A percentile compares a stretch with the other conserved stretches of the same genome.
Evolutionary conservation across 92 coral and sea anemone species (phyloP).

Genomic region (Parazoanthus atlanticus): DNA sequence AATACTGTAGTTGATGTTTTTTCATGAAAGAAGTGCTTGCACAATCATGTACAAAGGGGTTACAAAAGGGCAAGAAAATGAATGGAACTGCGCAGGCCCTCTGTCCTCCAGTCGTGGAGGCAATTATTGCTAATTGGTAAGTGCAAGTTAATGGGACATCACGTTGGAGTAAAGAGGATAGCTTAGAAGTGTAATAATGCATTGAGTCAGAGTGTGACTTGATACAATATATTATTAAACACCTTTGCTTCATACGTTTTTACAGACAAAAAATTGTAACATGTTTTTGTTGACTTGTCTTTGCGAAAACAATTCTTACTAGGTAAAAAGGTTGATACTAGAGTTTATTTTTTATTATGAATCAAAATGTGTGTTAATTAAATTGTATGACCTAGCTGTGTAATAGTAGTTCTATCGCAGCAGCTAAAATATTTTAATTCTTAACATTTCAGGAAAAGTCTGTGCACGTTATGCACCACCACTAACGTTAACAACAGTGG

Average conservation of each 20-base stretch:
- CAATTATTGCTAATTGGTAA: slow-evolving; percentile 43
- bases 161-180: background rate
- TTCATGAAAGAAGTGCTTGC: slow-evolving; percentile 40
- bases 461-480: slow-evolving; percentile 4
- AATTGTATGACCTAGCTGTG: slow-evolving; percentile 3
- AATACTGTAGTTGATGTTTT: slow-evolving; percentile 48
- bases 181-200: slow-evolving; percentile 12
- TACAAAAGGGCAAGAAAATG: slow-evolving; percentile 42
- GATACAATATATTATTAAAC: background rate
- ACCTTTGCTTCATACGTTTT: too few relatives aligned
- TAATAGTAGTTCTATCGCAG: background rate
- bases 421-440: background rate
- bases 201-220: background rate
- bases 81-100: slow-evolving; percentile 41
- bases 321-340: too few relatives aligned
- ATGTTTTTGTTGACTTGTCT: too few relatives aligned
- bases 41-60: slow-evolving; percentile 57
- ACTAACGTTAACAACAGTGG: slow-evolving; percentile 15
- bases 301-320: too few relatives aligned
- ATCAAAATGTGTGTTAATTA: slow-evolving; percentile 12
- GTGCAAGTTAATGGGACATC: slow-evolving; percentile 7
- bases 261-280: too few relatives aligned
- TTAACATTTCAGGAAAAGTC: background rate
- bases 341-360: background rate
- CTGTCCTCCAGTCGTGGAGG: slow-evolving; percentile 46